Evolutionary conservation across 2,888 invertebrate species (phyloP).

Genomic region (Chromoteleia sp.): DNA sequence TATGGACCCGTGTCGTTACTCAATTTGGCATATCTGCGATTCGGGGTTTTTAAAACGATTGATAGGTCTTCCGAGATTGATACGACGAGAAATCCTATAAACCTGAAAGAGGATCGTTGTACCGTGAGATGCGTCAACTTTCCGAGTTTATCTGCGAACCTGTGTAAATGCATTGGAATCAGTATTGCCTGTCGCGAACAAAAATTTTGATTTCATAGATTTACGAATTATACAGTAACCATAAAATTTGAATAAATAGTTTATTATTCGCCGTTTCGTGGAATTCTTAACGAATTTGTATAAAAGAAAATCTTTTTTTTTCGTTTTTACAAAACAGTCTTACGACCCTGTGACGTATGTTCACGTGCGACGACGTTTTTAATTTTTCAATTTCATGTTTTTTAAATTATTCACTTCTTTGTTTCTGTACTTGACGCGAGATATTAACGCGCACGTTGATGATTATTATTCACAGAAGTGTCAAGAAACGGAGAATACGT

Average conservation of each 20-base stretch:
- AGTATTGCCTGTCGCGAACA: slow-evolving; percentile 11
- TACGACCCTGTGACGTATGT: neutral
- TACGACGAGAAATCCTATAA: slow-evolving; percentile 53
- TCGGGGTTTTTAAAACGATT: slow-evolving; percentile 61
- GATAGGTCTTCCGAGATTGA: slow-evolving; percentile 65
- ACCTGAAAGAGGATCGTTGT: slow-evolving; percentile 36
- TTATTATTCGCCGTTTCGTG: neutral
- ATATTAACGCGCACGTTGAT: slow-evolving; percentile 35
- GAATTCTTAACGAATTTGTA: neutral
- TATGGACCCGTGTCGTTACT: slow-evolving; percentile 66
- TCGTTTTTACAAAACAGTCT: too few species aligned
- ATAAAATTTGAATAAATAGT: neutral
- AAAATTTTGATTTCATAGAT: slow-evolving; percentile 5
- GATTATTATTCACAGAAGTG: slow-evolving; percentile 39
- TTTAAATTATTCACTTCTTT: slow-evolving; percentile 40
- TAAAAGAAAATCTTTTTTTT: neutral
- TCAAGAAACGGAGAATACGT: slow-evolving; percentile 41
- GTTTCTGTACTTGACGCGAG: slow-evolving; percentile 32
- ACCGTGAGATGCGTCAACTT: slow-evolving; percentile 32
- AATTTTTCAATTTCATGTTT: slow-evolving; percentile 37
- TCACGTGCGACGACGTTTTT: slow-evolving; percentile 12
- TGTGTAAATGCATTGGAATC: slow-evolving; percentile 36
- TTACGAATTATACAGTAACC: slow-evolving; percentile 8
- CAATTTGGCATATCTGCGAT: slow-evolving; percentile 66
- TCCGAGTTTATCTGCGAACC: slow-evolving; percentile 20